These are phyloP conservation scores for Megaustenia siamemsis DNA, from an alignment of 2,888 invertebrate genomes.

Conservation along the genomic window DNA sequence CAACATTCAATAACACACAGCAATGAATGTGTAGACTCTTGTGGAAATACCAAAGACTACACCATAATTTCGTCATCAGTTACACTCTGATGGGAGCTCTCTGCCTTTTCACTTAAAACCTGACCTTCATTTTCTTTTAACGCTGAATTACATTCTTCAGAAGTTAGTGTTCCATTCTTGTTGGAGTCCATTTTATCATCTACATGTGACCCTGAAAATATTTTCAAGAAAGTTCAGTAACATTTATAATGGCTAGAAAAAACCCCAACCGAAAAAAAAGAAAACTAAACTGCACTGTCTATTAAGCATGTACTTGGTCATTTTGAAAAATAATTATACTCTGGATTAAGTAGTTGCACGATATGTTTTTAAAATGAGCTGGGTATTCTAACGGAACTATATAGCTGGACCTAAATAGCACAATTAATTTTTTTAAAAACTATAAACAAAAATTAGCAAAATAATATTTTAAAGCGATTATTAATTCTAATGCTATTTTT, in stretches of 20 bases:
- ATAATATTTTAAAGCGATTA: no score
- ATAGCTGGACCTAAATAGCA: no score
- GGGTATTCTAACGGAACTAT: no score
- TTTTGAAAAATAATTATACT: no score
- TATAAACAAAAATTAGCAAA: no score
- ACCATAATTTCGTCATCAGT: slow-evolving; percentile 34
- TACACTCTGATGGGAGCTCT: neutral
- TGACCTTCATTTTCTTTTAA: neutral
- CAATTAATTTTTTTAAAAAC: no score
- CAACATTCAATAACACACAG: slow-evolving; percentile 13
- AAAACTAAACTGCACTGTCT: neutral
- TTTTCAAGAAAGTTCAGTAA: neutral
- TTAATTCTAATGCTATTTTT: no score
- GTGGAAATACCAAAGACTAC: neutral
- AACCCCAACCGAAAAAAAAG: neutral
- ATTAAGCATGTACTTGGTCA: neutral
- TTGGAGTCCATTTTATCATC: no score
- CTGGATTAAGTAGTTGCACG: no score
- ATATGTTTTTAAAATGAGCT: no score
- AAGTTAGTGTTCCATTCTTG: no score
- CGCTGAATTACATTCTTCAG: neutral
- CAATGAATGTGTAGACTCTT: neutral
- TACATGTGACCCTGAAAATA: neutral
- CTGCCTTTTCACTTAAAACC: neutral
- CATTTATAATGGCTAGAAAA: neutral